Evolutionary conservation across 2,113 vertebrate species (phyloP).

Genomic region (Phaethornis superciliosus): DNA sequence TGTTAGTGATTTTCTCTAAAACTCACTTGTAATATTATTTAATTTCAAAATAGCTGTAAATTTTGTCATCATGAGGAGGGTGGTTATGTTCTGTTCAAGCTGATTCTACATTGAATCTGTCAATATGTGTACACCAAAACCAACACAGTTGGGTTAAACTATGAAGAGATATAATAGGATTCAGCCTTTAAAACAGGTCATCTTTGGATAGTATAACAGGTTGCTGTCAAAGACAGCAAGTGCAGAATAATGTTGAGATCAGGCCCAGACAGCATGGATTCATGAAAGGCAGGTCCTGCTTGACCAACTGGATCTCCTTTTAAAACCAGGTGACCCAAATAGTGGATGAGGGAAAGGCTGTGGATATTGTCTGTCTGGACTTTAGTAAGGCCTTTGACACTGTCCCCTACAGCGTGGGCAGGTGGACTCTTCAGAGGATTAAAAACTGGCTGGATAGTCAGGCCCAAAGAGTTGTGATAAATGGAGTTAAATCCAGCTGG

Average conservation of each 20-base stretch:
- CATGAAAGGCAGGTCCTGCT: neutral
- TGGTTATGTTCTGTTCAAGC: fast-evolving
- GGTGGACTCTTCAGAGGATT: too few relatives aligned
- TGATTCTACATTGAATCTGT: neutral
- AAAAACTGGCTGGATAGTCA: too few relatives aligned
- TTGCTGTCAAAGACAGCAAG: neutral
- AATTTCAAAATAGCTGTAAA: neutral
- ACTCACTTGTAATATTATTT: neutral
- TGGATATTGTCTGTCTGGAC: too few relatives aligned
- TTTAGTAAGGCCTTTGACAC: too few relatives aligned
- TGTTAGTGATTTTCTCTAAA: neutral
- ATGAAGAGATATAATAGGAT: neutral
- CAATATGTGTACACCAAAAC: neutral
- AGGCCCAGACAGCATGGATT: neutral
- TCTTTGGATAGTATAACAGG: neutral
- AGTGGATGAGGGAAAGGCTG: too few relatives aligned
- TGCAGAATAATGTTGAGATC: too few relatives aligned
- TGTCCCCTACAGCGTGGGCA: too few relatives aligned
- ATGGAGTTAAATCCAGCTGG: neutral
- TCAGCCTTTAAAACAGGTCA: neutral
- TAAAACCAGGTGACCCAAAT: neutral
- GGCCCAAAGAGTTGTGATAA: too few relatives aligned
- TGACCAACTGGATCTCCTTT: neutral
- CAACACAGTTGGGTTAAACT: neutral
- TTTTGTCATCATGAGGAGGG: neutral